Base-by-base conservation (phyloP, 2,888 invertebrate species). In the Gandaritis pyraliata region DNA sequence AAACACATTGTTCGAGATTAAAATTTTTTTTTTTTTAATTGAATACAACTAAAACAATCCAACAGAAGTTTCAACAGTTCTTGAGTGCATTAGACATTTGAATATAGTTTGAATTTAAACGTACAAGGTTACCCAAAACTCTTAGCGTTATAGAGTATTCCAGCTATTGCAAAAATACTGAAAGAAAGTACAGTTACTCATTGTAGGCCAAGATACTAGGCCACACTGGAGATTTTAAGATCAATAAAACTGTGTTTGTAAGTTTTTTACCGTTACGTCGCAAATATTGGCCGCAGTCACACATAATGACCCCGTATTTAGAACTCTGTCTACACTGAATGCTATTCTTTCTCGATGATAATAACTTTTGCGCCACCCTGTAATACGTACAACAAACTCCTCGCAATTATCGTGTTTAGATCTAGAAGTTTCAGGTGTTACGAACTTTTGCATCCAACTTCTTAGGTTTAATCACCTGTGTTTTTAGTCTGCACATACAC, bases 71-170 rank as follows among this genome's bases (percentile, higher is more conserved):
- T 47, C n/a, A 30, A 49, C 57, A 61, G 52, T 57, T 57, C 41
- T 52, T 38, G 41, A 47, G 51, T 51, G 47, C 51, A 52, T 50
- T 56, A 51, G 51, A 56, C 51, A 51, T 56, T 51, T 33, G 33
- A 47, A 47, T 8, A 39, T 47, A 56, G 55, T 56, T 55, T 43
- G 11, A 16, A 36, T 12, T 29, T 30, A 11, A 12, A 10, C 30
- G 18, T 13, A 38, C 16, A 50, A 16, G 15, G 13, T 50, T n/a
- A 38, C 11, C 2, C 39, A 41, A 38, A 51, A 10, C 18, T 51
- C 8, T 5, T 10, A 7, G 0, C 4, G 8, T 10, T 10, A 33
- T 33, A 33, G 8, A 33, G 6, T 4, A 33, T 8, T 23, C 6
- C 23, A 7, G 10, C 33, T 8, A 33, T 8, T 33, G 10, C 33